These are phyloP conservation scores for Diaprepes abbreviatus DNA, from an alignment of 2,888 invertebrate genomes.

Conservation along the genomic window DNA sequence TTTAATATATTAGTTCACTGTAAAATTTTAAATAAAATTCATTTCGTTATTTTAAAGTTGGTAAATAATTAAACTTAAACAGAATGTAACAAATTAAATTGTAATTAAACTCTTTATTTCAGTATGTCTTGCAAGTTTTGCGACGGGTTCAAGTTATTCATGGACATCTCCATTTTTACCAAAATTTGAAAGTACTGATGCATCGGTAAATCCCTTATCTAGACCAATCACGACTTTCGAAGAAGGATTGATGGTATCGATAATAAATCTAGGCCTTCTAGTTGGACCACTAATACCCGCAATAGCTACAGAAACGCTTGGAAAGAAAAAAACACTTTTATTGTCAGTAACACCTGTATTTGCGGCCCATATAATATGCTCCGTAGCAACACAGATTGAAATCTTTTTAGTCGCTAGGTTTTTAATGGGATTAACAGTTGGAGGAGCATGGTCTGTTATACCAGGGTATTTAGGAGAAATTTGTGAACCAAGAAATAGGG, in stretches of 20 bases:
- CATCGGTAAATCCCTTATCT: conserved; percentile 23
- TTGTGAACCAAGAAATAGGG: conserved; percentile 38
- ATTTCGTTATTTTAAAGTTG: no score
- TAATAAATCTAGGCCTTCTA: conserved; percentile 45
- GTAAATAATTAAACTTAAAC: no score
- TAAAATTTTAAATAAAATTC: no score
- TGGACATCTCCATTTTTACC: conserved; percentile 48
- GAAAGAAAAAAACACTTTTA: conserved; percentile 47
- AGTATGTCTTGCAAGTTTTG: conserved; percentile 37
- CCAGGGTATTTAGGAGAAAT: conserved; percentile 52
- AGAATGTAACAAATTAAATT: no score
- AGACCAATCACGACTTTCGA: conserved; percentile 31
- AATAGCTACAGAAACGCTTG: conserved; percentile 35
- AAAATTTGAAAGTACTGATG: conserved; percentile 32
- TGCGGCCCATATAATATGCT: conserved; percentile 44
- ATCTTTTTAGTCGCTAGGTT: conserved; percentile 50
- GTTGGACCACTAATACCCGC: conserved; percentile 43
- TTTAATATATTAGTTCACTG: no score
- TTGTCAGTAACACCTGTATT: conserved; percentile 45
- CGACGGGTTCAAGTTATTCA: conserved; percentile 31
- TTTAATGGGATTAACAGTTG: conserved; percentile 47
- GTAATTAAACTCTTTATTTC: conserved; percentile 27
- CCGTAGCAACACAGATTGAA: conserved; percentile 37
- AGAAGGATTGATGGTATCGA: conserved; percentile 35
- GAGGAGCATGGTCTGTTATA: conserved; percentile 42